Evolutionary conservation across 2,113 vertebrate genomes (phyloP).

Genomic region (Trochalopteron elliotii): DNA sequence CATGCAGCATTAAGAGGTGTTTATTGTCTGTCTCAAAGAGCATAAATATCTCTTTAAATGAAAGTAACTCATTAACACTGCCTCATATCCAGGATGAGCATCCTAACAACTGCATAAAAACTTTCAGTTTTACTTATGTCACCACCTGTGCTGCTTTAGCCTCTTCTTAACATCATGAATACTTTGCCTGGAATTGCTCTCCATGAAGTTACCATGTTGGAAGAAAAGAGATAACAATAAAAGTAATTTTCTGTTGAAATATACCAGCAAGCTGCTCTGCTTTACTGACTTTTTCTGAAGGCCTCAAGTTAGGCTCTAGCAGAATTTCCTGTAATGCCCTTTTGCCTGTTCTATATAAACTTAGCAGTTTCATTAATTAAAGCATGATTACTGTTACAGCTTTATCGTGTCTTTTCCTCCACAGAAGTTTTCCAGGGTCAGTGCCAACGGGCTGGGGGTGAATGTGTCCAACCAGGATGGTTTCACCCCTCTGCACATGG

Average conservation of each 20-base stretch:
- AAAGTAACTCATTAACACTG: not conserved
- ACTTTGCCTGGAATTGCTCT: not conserved
- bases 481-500: slow-evolving; percentile 84
- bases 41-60: not conserved
- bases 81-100: not conserved
- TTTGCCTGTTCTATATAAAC: not conserved
- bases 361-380: not conserved
- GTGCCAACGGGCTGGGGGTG: slow-evolving; percentile 78
- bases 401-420: not conserved
- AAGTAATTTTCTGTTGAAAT: not conserved
- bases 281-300: not conserved
- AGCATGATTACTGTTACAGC: not conserved
- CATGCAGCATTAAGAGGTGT: not conserved
- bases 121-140: rapidly evolving
- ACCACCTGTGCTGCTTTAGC: not conserved
- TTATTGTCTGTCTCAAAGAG: not conserved
- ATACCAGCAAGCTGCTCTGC: not conserved
- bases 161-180: not conserved
- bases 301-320: not conserved
- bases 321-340: not conserved
- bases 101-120: not conserved
- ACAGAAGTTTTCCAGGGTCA: slow-evolving; percentile 76
- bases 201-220: not conserved
- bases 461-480: slow-evolving; percentile 84
- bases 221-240: not conserved